These are phyloP conservation scores for Lasiurus cinereus DNA, from an alignment of 2,113 vertebrate genomes.

Conservation along the genomic window DNA sequence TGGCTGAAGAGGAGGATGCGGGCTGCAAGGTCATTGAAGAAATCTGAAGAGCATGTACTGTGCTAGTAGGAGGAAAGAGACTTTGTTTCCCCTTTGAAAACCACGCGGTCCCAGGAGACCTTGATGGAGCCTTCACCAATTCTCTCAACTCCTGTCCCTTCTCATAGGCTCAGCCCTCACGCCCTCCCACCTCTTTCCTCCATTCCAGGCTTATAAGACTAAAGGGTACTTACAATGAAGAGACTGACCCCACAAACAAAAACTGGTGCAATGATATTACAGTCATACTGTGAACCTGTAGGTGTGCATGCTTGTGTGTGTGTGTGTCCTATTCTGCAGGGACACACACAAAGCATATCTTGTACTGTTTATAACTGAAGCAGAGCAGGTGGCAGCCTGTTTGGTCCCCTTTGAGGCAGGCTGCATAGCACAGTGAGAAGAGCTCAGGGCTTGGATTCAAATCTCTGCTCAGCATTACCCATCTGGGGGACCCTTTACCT, in stretches of 20 bases:
- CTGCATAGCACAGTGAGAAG: background rate
- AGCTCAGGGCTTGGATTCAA: slow-evolving; percentile 41
- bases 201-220: background rate
- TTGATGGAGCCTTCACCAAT: background rate
- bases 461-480: background rate
- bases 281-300: background rate
- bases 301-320: background rate
- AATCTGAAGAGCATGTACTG: slow-evolving; percentile 12
- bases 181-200: background rate
- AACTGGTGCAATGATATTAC: slow-evolving; percentile 5
- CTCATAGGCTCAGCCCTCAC: background rate
- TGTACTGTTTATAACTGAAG: slow-evolving; percentile 40
- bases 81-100: slow-evolving; percentile 47
- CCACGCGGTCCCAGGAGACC: fast-evolving
- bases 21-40: slow-evolving; percentile 3
- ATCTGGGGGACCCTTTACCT: background rate
- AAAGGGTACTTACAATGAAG: slow-evolving; percentile 3
- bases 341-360: background rate
- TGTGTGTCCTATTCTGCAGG: background rate
- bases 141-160: background rate
- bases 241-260: background rate
- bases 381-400: background rate
- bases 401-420: slow-evolving; percentile 37
- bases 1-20: background rate
- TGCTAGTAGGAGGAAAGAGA: background rate